Percentiles rank a stretch among this genome's conserved stretches.
Evolutionary conservation across 2,797 vertebrate species (phyloP).

Genomic region (Coranthus polyacanthus): DNA sequence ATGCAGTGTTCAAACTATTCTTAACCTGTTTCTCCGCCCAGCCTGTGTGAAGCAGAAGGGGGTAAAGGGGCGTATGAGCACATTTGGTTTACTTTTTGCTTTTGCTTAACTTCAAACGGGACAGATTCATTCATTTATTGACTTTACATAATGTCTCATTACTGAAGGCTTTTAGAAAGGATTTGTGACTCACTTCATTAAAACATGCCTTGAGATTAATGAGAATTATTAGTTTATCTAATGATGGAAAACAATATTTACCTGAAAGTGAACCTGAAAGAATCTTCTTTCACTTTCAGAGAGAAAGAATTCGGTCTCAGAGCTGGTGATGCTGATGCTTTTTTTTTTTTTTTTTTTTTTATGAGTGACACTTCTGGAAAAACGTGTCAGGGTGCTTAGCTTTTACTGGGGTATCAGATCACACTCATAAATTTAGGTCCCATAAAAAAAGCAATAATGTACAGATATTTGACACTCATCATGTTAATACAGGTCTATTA

Average conservation of each 20-base stretch:
- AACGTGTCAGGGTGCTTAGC: slow-evolving; percentile 22
- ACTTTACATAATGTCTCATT: slow-evolving; percentile 18
- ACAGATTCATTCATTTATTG: slow-evolving; percentile 26
- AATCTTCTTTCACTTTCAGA: too few relatives aligned
- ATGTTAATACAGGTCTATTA: slow-evolving; percentile 38
- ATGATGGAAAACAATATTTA: background rate
- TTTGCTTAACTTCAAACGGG: slow-evolving; percentile 34
- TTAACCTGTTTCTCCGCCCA: slow-evolving; percentile 44
- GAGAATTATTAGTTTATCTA: background rate
- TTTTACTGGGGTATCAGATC: slow-evolving; percentile 37
- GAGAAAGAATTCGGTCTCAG: slow-evolving; percentile 1
- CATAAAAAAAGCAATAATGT: slow-evolving; percentile 40
- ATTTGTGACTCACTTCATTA: background rate
- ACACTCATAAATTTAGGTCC: slow-evolving; percentile 32
- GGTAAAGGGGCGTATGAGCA: background rate
- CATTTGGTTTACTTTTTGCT: background rate
- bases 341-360: background rate
- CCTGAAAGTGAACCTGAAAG: too few relatives aligned
- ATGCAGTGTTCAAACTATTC: slow-evolving; percentile 43
- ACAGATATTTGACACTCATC: slow-evolving; percentile 14
- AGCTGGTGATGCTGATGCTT: background rate
- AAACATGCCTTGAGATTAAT: too few relatives aligned
- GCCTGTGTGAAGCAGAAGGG: slow-evolving; percentile 10
- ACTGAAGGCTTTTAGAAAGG: slow-evolving; percentile 35
- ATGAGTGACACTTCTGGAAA: slow-evolving; percentile 42